These are phyloP conservation scores for Desoria tigrina DNA, from an alignment of 2,888 invertebrate genomes.

Conservation along the genomic window DNA sequence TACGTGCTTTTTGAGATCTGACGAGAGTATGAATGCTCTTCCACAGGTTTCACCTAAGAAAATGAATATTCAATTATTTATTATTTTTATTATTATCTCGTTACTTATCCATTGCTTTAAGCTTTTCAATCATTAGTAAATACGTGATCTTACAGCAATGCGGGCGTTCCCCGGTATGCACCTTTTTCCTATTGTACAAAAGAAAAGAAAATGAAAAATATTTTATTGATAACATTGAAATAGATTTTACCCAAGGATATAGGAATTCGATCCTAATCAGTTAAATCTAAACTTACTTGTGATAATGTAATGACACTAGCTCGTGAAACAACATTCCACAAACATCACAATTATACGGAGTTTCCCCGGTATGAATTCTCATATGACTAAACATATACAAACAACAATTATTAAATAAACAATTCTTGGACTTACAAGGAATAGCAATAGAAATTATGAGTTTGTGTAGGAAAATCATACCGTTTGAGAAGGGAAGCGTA, in stretches of 20 bases:
- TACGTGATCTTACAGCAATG: constrained; percentile 41
- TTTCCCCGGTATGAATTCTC: constrained; percentile 45
- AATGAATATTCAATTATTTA: background rate
- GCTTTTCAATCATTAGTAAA: background rate
- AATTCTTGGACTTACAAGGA: background rate
- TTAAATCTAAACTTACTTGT: constrained; percentile 41
- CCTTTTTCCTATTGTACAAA: constrained; percentile 46
- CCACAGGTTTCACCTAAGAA: constrained; percentile 30
- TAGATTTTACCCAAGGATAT: too few relatives aligned
- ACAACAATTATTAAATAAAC: background rate
- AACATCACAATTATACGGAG: constrained; percentile 48
- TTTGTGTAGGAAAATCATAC: too few relatives aligned
- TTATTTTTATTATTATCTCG: too few relatives aligned
- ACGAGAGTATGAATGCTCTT: constrained; percentile 50
- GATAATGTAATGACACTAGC: constrained; percentile 52
- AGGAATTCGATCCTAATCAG: too few relatives aligned
- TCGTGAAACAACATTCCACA: constrained; percentile 51
- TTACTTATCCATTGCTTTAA: too few relatives aligned
- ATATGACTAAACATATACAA: constrained; percentile 30
- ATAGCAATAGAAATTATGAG: constrained; percentile 1
- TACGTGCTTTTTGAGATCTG: constrained; percentile 51
- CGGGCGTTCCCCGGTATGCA: constrained; percentile 52
- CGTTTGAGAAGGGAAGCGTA: constrained; percentile 52
- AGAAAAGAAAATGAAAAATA: constrained; percentile 9
- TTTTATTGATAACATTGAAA: background rate